Evolutionary conservation across 2,888 invertebrate genomes (phyloP).

Genomic region (Crossocerus cetratus): DNA sequence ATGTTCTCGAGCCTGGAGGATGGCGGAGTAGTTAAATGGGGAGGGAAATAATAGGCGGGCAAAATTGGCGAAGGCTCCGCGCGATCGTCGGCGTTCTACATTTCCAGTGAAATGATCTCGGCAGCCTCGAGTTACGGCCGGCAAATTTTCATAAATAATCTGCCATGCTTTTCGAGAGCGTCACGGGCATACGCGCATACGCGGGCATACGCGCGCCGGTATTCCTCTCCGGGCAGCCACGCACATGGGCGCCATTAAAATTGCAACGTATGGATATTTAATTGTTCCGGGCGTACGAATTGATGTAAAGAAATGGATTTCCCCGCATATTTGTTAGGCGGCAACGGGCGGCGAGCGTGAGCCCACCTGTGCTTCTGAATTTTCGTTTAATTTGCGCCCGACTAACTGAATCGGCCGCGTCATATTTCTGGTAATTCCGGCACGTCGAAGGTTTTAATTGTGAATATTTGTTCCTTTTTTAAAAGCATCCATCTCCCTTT

Average conservation of each 20-base stretch:
- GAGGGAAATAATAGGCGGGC: not conserved
- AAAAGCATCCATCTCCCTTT: too few relatives aligned
- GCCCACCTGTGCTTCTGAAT: too few relatives aligned
- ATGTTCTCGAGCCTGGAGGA: not conserved
- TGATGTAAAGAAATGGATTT: constrained; percentile 1
- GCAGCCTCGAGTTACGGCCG: not conserved
- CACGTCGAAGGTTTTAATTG: too few relatives aligned
- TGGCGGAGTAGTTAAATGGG: not conserved
- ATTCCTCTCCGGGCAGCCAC: not conserved
- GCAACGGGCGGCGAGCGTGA: too few relatives aligned
- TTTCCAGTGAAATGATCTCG: not conserved
- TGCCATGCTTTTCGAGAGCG: not conserved
- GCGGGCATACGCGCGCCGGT: not conserved
- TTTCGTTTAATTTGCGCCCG: too few relatives aligned
- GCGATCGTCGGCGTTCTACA: not conserved
- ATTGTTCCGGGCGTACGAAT: not conserved
- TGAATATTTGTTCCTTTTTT: too few relatives aligned
- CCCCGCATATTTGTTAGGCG: not conserved
- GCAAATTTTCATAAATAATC: not conserved
- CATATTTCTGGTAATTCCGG: too few relatives aligned
- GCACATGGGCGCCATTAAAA: not conserved
- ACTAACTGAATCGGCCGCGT: too few relatives aligned
- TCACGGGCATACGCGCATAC: too few relatives aligned
- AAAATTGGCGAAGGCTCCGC: not conserved
- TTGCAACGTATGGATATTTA: constrained; percentile 2